Evolutionary conservation across 2,888 invertebrate species (phyloP).

Genomic region (Mactromeris polynyma): DNA sequence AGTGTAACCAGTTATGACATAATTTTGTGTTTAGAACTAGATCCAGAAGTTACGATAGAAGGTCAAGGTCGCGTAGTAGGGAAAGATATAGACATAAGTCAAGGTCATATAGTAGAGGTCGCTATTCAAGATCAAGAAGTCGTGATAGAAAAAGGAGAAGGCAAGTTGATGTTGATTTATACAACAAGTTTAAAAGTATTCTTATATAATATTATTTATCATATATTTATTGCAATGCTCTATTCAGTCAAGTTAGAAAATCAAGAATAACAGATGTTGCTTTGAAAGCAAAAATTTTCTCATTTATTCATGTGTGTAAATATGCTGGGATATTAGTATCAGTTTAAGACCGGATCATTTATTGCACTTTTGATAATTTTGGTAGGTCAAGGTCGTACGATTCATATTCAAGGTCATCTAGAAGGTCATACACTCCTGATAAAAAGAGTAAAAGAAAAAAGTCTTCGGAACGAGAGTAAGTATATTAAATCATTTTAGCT

Average conservation of each 20-base stretch:
- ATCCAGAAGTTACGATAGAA: constrained; percentile 43
- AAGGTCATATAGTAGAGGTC: constrained; percentile 64
- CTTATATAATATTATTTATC: no score
- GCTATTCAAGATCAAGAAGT: constrained; percentile 65
- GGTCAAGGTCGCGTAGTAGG: constrained; percentile 67
- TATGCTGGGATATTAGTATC: no score
- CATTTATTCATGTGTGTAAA: no score
- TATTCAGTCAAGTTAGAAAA: no score
- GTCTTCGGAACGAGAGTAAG: constrained; percentile 59
- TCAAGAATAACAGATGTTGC: no score
- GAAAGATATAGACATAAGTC: constrained; percentile 62
- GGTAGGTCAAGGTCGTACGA: constrained; percentile 65
- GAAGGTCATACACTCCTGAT: constrained; percentile 59
- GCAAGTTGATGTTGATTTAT: not conserved
- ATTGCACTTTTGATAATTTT: not conserved
- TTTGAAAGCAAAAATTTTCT: no score
- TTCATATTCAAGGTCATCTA: constrained; percentile 51
- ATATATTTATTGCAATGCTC: no score
- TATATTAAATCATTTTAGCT: not conserved
- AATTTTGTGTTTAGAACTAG: constrained; percentile 16
- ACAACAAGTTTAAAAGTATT: no score
- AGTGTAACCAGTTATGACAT: no score
- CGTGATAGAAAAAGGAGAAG: constrained; percentile 67
- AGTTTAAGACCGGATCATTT: no score
- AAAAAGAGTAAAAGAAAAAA: constrained; percentile 45